Conservation (phyloP, 1,140 invertebrate species). For the Drosophila sproati region DNA sequence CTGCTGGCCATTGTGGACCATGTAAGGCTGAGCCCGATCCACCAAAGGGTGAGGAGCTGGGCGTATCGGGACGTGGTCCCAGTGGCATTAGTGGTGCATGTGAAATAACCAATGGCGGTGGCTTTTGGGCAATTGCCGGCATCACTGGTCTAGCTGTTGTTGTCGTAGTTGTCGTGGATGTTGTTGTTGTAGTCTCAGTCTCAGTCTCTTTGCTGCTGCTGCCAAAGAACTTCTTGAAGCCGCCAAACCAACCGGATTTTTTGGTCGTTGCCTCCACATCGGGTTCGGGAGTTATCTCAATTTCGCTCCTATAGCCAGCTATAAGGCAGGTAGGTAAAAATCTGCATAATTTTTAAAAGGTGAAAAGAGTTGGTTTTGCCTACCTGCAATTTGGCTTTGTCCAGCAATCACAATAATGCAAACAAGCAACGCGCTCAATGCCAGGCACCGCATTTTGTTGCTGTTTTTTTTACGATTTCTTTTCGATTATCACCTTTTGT, state of each 20-base stretch:
- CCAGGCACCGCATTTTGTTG: conserved; percentile 67
- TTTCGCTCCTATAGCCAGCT: conserved; percentile 73
- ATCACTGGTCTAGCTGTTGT: conserved; percentile 32
- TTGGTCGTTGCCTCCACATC: conserved; percentile 70
- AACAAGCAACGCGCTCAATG: conserved; percentile 64
- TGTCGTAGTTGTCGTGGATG: conserved; percentile 25
- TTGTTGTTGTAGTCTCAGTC: conserved; percentile 39
- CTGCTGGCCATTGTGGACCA: conserved; percentile 67
- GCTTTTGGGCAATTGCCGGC: conserved; percentile 50
- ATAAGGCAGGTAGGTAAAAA: neutral
- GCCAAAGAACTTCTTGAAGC: conserved; percentile 64
- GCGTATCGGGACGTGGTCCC: conserved; percentile 76
- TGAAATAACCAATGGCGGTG: conserved; percentile 71
- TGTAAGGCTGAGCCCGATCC: conserved; percentile 18
- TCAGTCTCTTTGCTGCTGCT: conserved; percentile 38
- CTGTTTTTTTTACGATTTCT: conserved; percentile 3
- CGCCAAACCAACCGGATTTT: conserved; percentile 78
- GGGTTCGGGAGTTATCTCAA: conserved; percentile 73
- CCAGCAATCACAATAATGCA: conserved; percentile 54
- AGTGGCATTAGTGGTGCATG: conserved; percentile 75
- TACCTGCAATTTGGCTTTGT: conserved; percentile 71
- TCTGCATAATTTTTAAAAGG: neutral
- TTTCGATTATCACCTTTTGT: neutral
- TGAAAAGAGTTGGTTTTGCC: neutral
- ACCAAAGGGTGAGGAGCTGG: conserved; percentile 65